These are phyloP conservation scores for Apteryx mantelli DNA, from an alignment of 2,113 vertebrate genomes.

Conservation along the genomic window DNA sequence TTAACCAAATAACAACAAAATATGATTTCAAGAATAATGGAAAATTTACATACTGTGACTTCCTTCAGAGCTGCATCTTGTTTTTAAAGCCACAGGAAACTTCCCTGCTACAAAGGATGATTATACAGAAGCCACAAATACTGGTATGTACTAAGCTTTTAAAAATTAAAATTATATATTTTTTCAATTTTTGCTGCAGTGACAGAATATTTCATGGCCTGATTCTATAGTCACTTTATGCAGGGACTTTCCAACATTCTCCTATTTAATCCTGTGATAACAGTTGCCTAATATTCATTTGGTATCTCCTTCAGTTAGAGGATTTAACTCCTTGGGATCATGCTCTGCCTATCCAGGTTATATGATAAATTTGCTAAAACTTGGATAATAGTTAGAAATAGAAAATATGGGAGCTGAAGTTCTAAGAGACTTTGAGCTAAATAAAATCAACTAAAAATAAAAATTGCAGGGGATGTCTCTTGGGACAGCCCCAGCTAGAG, in stretches of 20 bases:
- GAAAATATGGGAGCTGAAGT: background rate
- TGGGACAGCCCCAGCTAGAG: fast-evolving
- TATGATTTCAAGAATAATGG: constrained; percentile 66
- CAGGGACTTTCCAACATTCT: background rate
- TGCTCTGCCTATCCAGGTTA: background rate
- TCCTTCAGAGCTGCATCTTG: constrained; percentile 77
- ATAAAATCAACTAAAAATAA: background rate
- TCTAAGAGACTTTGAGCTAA: background rate
- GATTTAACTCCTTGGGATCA: background rate
- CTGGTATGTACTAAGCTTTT: constrained; percentile 21
- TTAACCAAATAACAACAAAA: constrained; percentile 71
- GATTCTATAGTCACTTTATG: background rate
- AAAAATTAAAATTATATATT: background rate
- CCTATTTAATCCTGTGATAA: background rate
- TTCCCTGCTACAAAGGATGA: constrained; percentile 46
- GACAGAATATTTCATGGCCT: background rate
- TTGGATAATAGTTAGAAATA: background rate
- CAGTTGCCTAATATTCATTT: background rate
- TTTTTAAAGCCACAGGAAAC: constrained; percentile 56
- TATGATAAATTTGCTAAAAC: background rate
- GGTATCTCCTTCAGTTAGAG: background rate
- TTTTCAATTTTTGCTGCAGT: background rate
- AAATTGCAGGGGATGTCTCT: background rate
- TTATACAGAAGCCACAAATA: constrained; percentile 63
- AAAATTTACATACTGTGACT: constrained; percentile 73